Evolutionary conservation across 2,797 vertebrate genomes (phyloP).

Genomic region (Scomberomorus guttatus): DNA sequence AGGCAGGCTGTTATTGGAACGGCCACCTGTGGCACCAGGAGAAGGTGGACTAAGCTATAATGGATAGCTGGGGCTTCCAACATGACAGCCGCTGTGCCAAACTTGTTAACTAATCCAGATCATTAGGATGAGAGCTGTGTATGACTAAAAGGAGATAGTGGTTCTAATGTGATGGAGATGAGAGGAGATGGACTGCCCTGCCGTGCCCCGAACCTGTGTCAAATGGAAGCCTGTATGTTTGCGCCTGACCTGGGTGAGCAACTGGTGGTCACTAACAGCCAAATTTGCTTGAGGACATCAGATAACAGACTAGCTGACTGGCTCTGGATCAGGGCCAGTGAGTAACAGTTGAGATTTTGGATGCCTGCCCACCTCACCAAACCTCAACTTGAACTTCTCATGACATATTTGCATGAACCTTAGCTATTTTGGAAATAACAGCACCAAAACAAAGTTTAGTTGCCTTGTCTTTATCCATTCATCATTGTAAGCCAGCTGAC

Average conservation of each 20-base stretch:
- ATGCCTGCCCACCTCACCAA: not conserved
- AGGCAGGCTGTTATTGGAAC: slow-evolving; percentile 63
- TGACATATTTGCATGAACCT: not conserved
- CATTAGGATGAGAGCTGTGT: slow-evolving; percentile 41
- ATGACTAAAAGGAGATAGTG: slow-evolving; percentile 43
- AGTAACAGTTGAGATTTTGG: not conserved
- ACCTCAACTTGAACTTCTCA: not conserved
- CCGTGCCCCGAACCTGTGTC: not conserved
- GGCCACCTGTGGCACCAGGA: slow-evolving; percentile 66
- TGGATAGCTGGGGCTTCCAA: slow-evolving; percentile 55
- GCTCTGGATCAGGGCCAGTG: slow-evolving; percentile 13
- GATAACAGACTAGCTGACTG: slow-evolving; percentile 8
- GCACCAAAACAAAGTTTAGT: not conserved
- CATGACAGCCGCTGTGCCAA: slow-evolving; percentile 42
- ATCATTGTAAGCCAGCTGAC: not conserved
- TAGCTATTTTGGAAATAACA: not conserved
- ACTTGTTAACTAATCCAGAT: slow-evolving; percentile 53
- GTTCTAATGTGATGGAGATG: slow-evolving; percentile 47
- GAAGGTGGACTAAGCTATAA: slow-evolving; percentile 49
- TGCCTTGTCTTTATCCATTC: not conserved
- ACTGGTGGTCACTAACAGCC: slow-evolving; percentile 18
- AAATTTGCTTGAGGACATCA: slow-evolving; percentile 33
- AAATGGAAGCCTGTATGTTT: slow-evolving; percentile 39
- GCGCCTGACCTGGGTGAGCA: slow-evolving; percentile 1
- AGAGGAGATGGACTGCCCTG: slow-evolving; percentile 35